Base-by-base conservation (phyloP, 2,888 invertebrate species). In the Ophonus ardosiacus region DNA sequence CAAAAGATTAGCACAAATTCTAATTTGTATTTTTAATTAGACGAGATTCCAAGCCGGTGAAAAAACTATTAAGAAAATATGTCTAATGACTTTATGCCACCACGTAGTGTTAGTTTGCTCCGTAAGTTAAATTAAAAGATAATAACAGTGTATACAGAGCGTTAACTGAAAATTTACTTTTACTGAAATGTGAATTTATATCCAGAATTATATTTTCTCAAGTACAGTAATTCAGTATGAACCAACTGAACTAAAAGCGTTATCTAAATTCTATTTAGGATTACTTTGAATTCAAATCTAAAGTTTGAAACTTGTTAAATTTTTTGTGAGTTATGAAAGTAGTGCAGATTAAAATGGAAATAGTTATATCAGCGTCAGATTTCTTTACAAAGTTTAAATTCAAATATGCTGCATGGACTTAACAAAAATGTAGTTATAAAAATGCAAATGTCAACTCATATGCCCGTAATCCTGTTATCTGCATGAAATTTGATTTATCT, bases 391-490 rank as follows among this genome's bases (percentile, higher is more conserved):
- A 68, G 38, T 38, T 38, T 68, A 68, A 68, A 15, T 68, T 68
- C n/a, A 68, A 68, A 68, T 68, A 68, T 68, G 68, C 68, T 68
- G 10, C 38, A 38, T 15, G 68, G n/a, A 15, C 15, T 31, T 68
- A 68, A 38, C 31, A 74, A 74, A 74, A 74, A 74, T 74, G 43
- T 74, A 74, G 71, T 74, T 74, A 74, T 74, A 74, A 74, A 74
- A 74, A 74, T 74, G 71, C 71, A 74, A 74, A 74, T 74, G 43
- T 74, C 51, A 15, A 40, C 71, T 74, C 71, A 43, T 74, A 74
- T 74, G 43, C 8, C 43, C 71, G 38, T 74, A 71, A 43, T 40
- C 17, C 13, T 8, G 17, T 68, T 68, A 68, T 74, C 18, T 74
- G 71, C 71, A 74, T 74, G 43, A 74, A 74, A 74, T 74, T 74